phyloP scores from a whole-genome alignment of 2,797 vertebrate species.

The Avahi laniger region DNA sequence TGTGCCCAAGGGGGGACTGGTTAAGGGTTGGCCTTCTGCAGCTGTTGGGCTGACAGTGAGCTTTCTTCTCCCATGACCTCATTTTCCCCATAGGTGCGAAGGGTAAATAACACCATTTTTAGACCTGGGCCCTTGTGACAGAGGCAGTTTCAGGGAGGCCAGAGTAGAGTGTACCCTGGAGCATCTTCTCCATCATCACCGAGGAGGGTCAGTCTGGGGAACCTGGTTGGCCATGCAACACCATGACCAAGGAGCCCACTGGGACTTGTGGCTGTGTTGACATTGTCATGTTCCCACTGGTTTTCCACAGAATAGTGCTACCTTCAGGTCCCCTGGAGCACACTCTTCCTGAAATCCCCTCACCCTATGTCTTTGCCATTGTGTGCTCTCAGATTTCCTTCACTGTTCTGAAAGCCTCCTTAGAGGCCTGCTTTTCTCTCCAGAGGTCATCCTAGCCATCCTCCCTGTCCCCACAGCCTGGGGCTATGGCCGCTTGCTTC shows the following conservation, averaged over 20 bases:
- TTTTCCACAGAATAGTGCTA: neutral
- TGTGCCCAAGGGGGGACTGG: neutral
- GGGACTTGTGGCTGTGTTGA: neutral
- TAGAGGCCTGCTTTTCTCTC: neutral
- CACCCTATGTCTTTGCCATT: neutral
- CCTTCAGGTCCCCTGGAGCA: neutral
- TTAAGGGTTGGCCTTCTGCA: neutral
- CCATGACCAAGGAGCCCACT: neutral
- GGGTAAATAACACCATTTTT: neutral
- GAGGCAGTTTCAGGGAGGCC: neutral
- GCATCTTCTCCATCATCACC: neutral
- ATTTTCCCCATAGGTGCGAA: neutral
- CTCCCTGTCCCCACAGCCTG: neutral
- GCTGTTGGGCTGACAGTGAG: neutral
- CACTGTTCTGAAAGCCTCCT: neutral
- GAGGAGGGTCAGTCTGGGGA: neutral
- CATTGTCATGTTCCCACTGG: neutral
- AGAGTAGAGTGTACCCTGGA: neutral
- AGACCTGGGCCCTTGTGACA: neutral
- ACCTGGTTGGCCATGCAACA: neutral
- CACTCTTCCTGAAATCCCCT: neutral
- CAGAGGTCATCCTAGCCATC: neutral
- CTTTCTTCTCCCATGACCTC: neutral
- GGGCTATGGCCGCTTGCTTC: neutral
- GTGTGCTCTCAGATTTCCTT: neutral